Evolutionary conservation across 2,113 vertebrate genomes (phyloP).

Genomic region (Meles meles): DNA sequence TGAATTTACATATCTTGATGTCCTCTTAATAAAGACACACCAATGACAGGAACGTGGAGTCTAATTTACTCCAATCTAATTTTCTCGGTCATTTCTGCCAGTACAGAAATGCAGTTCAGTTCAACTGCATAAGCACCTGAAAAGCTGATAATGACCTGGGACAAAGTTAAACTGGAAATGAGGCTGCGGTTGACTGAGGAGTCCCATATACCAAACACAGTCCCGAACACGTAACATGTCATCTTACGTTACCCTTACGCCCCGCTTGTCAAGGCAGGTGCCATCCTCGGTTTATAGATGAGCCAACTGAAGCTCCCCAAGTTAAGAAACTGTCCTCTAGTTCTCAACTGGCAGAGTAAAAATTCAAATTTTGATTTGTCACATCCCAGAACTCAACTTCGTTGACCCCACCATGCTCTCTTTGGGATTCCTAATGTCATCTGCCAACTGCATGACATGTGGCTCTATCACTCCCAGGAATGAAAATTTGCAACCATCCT

Average conservation of each 20-base stretch:
- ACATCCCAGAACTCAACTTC: not conserved
- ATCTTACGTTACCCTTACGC: not conserved
- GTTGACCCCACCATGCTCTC: not conserved
- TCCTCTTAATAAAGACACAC: not conserved
- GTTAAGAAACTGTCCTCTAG: not conserved
- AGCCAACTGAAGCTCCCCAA: not conserved
- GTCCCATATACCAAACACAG: not conserved
- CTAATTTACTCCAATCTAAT: not conserved
- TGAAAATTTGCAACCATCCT: not conserved
- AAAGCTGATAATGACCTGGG: not conserved
- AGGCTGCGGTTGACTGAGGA: not conserved
- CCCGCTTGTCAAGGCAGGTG: not conserved
- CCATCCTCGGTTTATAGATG: not conserved
- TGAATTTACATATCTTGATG: not conserved
- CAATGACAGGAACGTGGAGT: not conserved
- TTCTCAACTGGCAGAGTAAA: not conserved
- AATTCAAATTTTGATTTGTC: not conserved
- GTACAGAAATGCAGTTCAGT: not conserved
- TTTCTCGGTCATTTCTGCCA: not conserved
- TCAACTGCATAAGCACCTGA: not conserved
- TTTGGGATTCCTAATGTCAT: not conserved
- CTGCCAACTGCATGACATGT: not conserved
- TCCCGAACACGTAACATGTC: not conserved
- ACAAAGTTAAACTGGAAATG: not conserved
- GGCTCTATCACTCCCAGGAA: not conserved